A percentile compares a stretch with the other conserved stretches of the same genome.
Conservation (phyloP, 2,888 invertebrate genomes). For the Phyllotreta striolata region DNA sequence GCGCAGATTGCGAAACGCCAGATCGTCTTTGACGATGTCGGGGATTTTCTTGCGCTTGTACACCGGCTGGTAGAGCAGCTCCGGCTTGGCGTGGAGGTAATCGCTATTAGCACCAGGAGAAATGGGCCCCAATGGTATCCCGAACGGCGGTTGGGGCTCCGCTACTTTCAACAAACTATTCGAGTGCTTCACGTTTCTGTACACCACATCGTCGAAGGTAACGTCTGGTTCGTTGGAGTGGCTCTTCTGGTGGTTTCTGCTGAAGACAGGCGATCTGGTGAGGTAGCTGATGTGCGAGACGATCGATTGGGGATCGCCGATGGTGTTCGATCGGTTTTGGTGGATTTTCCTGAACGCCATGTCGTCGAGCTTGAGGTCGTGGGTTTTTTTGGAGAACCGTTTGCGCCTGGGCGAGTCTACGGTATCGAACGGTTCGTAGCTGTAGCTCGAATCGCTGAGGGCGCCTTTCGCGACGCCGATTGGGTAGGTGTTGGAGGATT, state of each 20-base stretch:
- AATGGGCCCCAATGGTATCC: constrained; percentile 87
- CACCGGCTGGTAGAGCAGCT: constrained; percentile 64
- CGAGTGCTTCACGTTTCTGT: constrained; percentile 79
- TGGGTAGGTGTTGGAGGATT: constrained; percentile 47
- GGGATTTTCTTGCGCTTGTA: constrained; percentile 76
- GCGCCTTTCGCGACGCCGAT: constrained; percentile 53
- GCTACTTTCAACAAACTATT: constrained; percentile 75
- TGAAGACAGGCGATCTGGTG: constrained; percentile 73
- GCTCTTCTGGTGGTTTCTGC: constrained; percentile 62
- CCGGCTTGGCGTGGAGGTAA: constrained; percentile 81
- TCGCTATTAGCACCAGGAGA: constrained; percentile 82
- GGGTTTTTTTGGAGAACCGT: constrained; percentile 55
- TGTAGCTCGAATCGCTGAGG: constrained; percentile 59
- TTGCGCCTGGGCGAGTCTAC: constrained; percentile 54
- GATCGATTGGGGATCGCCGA: constrained; percentile 61
- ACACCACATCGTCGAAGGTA: constrained; percentile 84
- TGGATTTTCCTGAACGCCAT: constrained; percentile 81
- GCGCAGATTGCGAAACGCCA: constrained; percentile 84
- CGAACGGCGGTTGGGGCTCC: constrained; percentile 89
- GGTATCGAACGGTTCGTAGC: constrained; percentile 57
- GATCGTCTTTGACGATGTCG: constrained; percentile 85
- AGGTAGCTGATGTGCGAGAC: constrained; percentile 72
- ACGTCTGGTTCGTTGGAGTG: constrained; percentile 75
- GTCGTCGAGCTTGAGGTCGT: constrained; percentile 75
- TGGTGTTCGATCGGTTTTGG: constrained; percentile 66